Evolutionary conservation across 2,113 vertebrate species (phyloP).

Genomic region (Amazona vittata): DNA sequence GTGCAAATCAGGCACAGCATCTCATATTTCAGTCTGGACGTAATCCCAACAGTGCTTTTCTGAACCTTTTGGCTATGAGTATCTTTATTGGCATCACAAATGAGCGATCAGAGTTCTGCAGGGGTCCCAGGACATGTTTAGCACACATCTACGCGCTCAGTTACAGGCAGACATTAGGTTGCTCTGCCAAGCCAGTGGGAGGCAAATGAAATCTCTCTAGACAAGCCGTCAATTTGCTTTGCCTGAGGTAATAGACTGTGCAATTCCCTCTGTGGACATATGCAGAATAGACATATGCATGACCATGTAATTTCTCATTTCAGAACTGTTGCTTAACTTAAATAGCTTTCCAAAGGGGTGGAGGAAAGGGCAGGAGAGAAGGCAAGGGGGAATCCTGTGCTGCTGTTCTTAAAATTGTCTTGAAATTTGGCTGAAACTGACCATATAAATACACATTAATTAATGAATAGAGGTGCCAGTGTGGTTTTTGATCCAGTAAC

Average conservation of each 20-base stretch:
- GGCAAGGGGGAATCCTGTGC: neutral
- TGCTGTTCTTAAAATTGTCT: neutral
- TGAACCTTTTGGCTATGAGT: neutral
- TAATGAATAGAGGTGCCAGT: neutral
- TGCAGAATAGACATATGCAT: neutral
- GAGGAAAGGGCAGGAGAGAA: neutral
- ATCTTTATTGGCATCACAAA: neutral
- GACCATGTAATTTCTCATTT: constrained; percentile 26
- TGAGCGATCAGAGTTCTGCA: neutral
- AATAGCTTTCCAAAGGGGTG: neutral
- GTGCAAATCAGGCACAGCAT: neutral
- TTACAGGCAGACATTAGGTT: neutral
- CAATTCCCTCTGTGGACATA: neutral
- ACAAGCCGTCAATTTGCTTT: constrained; percentile 51
- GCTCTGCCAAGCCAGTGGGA: constrained; percentile 21
- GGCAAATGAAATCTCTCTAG: constrained; percentile 46
- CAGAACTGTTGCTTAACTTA: neutral
- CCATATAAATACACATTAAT: neutral
- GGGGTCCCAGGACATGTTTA: neutral
- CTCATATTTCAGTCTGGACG: neutral
- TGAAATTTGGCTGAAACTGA: neutral
- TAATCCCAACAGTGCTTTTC: neutral
- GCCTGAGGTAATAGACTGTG: constrained; percentile 41
- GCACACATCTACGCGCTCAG: neutral
- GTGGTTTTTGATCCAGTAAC: neutral